A percentile compares a stretch with the other conserved stretches of the same genome.
These are phyloP conservation scores for Dyspetes luteomarginatus DNA, from an alignment of 2,888 invertebrate species.

Conservation along the genomic window DNA sequence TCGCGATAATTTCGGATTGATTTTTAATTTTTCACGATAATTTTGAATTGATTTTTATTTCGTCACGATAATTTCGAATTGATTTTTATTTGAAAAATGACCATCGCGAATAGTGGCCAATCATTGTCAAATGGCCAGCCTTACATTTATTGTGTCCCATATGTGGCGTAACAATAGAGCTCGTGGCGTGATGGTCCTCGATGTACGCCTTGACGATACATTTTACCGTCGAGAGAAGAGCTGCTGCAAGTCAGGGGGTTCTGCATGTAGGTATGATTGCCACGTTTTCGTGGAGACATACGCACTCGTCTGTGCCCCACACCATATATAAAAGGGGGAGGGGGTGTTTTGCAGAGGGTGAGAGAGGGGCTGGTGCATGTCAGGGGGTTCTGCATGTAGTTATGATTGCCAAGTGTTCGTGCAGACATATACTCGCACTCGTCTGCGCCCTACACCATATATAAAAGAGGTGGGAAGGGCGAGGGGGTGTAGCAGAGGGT, in stretches of 20 bases:
- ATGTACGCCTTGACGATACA: not conserved
- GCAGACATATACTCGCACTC: not conserved
- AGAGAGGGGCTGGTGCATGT: slow-evolving; percentile 1
- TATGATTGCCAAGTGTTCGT: not conserved
- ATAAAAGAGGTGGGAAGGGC: not conserved
- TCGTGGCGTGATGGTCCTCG: slow-evolving; percentile 6
- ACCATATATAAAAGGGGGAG: no score
- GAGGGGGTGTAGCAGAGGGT: not conserved
- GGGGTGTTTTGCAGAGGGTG: not conserved
- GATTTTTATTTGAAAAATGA: not conserved
- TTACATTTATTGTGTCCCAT: slow-evolving; percentile 5
- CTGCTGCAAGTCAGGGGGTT: no score
- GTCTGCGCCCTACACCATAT: not conserved
- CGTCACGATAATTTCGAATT: no score
- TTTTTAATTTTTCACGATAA: no score
- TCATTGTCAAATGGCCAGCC: not conserved
- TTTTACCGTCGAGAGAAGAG: no score
- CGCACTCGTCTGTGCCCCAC: no score
- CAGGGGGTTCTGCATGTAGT: not conserved
- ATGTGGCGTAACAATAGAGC: slow-evolving; percentile 1
- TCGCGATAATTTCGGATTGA: no score
- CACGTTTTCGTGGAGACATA: no score
- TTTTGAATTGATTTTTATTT: no score
- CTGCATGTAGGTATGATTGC: no score
- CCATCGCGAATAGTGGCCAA: not conserved